Conservation (phyloP, 2,888 invertebrate genomes). For the Drosophila paucipuncta region DNA sequence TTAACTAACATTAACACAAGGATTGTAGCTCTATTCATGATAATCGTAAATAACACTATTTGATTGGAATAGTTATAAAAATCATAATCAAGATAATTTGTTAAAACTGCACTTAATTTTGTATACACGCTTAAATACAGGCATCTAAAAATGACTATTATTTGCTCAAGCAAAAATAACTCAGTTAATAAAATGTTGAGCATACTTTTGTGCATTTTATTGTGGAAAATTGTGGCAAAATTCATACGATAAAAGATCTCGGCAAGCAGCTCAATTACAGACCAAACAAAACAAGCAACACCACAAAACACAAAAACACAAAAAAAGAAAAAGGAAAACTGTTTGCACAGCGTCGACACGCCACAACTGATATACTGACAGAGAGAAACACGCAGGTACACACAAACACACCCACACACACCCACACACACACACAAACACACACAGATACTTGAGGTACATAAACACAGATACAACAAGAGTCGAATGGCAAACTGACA, state of each 20-base stretch:
- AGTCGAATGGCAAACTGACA: constrained; percentile 16
- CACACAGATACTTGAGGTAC: too few species aligned
- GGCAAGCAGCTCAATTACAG: constrained; percentile 35
- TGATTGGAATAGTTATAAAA: not conserved
- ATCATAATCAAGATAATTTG: too few species aligned
- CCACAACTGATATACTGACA: constrained; percentile 18
- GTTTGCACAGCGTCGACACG: constrained; percentile 45
- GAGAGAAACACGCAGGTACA: constrained; percentile 19
- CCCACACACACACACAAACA: not conserved
- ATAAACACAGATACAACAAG: not conserved
- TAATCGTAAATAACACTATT: not conserved
- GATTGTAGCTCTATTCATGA: not conserved
- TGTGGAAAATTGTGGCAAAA: not conserved
- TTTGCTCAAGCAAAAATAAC: not conserved
- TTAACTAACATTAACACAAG: not conserved
- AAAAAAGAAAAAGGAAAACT: constrained; percentile 13
- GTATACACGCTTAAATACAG: too few species aligned
- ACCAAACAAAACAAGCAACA: constrained; percentile 16
- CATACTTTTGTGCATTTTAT: constrained; percentile 1
- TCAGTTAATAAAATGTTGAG: not conserved
- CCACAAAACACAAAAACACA: not conserved
- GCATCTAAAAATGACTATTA: not conserved
- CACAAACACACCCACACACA: constrained; percentile 9
- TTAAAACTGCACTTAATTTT: not conserved
- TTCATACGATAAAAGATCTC: not conserved